Conservation (phyloP, 2,888 invertebrate genomes). For the Ferrisia virgata region DNA sequence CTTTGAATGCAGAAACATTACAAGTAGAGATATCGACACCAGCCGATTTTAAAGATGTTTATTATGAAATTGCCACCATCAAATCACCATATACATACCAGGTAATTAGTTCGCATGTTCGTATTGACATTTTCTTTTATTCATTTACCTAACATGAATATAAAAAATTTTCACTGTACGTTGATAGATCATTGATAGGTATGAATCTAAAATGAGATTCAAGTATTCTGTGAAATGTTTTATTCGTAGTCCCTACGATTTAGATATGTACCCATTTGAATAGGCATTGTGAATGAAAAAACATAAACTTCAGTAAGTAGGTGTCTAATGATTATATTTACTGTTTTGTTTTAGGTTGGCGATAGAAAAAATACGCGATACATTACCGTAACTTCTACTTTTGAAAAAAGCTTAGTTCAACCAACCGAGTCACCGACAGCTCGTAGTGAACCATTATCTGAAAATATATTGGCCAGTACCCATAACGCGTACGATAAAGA, state of each 20-base stretch:
- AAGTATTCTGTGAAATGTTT: too few species aligned
- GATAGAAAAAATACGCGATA: slow-evolving; percentile 82
- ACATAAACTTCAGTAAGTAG: too few species aligned
- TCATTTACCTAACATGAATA: not conserved
- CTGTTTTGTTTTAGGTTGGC: slow-evolving; percentile 65
- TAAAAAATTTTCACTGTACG: not conserved
- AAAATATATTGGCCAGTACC: slow-evolving; percentile 80
- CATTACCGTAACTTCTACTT: slow-evolving; percentile 81
- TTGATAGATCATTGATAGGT: not conserved
- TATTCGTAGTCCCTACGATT: too few species aligned
- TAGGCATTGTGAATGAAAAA: too few species aligned
- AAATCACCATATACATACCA: slow-evolving; percentile 87
- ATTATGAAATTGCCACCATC: slow-evolving; percentile 86
- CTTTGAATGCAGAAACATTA: slow-evolving; percentile 70
- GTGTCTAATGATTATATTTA: not conserved
- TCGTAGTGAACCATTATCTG: slow-evolving; percentile 72
- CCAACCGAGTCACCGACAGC: slow-evolving; percentile 51
- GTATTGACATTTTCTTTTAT: not conserved
- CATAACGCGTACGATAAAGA: slow-evolving; percentile 68
- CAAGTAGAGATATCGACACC: slow-evolving; percentile 87
- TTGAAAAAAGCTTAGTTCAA: slow-evolving; percentile 67
- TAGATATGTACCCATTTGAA: too few species aligned
- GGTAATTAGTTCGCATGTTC: slow-evolving; percentile 57
- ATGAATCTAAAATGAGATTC: too few species aligned
- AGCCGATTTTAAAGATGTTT: slow-evolving; percentile 77